phyloP scores from a whole-genome alignment of 2,888 invertebrate species.

The Empis livida region DNA sequence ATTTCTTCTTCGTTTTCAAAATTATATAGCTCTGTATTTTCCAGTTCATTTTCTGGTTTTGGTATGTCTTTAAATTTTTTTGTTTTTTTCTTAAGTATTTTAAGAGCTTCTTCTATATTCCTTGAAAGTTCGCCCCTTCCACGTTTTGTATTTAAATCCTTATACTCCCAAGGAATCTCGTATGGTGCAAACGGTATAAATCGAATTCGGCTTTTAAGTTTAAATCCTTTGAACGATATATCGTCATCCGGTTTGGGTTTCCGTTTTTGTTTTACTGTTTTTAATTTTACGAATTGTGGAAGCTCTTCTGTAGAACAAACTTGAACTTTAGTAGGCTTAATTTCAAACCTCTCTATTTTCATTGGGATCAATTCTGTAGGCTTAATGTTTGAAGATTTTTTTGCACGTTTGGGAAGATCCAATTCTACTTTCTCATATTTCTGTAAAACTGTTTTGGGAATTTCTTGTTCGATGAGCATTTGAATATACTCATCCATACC shows the following conservation, averaged over 20 bases:
- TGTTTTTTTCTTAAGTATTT: conserved; percentile 45
- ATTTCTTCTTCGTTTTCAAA: conserved; percentile 17
- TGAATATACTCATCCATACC: conserved; percentile 33
- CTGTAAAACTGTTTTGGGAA: conserved; percentile 33
- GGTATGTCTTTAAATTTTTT: conserved; percentile 45
- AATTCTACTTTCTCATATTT: conserved; percentile 32
- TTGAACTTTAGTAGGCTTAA: conserved; percentile 45
- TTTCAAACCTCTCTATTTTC: conserved; percentile 46
- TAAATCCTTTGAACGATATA: conserved; percentile 50
- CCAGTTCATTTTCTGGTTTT: conserved; percentile 42
- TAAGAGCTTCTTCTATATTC: conserved; percentile 52
- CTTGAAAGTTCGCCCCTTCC: conserved; percentile 54
- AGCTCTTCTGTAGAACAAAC: conserved; percentile 43
- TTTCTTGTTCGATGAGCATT: conserved; percentile 32
- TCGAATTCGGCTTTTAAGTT: conserved; percentile 58
- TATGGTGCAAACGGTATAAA: conserved; percentile 50
- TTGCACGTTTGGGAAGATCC: conserved; percentile 27
- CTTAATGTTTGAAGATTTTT: conserved; percentile 22
- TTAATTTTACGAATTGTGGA: conserved; percentile 54
- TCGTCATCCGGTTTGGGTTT: conserved; percentile 39
- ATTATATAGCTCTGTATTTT: conserved; percentile 35
- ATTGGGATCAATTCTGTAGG: conserved; percentile 35
- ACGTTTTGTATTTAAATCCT: conserved; percentile 37
- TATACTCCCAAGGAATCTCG: conserved; percentile 14
- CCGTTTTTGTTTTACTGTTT: conserved; percentile 30